Conservation (phyloP, 2,888 invertebrate genomes). For the Callosobruchus maculatus region DNA sequence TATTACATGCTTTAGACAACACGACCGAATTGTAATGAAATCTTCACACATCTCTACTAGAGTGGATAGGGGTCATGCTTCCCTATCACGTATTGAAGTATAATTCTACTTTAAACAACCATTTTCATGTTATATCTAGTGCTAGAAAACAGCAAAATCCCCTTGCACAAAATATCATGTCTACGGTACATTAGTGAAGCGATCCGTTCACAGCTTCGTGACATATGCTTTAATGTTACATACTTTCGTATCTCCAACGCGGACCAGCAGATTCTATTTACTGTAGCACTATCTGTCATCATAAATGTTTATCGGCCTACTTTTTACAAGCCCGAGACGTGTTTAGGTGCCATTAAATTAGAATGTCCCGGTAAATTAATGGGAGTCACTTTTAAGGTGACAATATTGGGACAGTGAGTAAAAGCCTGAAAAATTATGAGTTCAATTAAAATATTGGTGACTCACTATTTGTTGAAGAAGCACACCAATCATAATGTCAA, state of each 20-base stretch:
- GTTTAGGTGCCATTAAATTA: not conserved
- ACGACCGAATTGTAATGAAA: too few species aligned
- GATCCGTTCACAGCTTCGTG: too few species aligned
- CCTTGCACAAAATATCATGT: too few species aligned
- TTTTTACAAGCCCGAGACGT: not conserved
- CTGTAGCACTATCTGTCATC: not conserved
- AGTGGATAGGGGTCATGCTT: too few species aligned
- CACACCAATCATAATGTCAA: not conserved
- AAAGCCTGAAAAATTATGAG: not conserved
- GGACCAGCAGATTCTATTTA: not conserved
- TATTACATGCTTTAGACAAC: too few species aligned
- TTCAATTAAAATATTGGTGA: not conserved
- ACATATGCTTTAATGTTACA: not conserved
- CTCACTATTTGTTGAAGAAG: not conserved
- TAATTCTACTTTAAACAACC: too few species aligned
- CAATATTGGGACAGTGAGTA: not conserved
- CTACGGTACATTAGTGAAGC: too few species aligned
- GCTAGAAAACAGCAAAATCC: too few species aligned
- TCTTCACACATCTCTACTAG: too few species aligned
- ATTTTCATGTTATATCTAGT: too few species aligned
- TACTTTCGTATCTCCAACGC: not conserved
- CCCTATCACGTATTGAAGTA: too few species aligned
- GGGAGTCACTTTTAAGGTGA: not conserved
- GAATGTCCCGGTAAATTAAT: not conserved
- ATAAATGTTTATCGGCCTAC: constrained; percentile 1